Evolutionary conservation across 2,888 invertebrate genomes (phyloP).

Genomic region (Willowsia nigromaculata): DNA sequence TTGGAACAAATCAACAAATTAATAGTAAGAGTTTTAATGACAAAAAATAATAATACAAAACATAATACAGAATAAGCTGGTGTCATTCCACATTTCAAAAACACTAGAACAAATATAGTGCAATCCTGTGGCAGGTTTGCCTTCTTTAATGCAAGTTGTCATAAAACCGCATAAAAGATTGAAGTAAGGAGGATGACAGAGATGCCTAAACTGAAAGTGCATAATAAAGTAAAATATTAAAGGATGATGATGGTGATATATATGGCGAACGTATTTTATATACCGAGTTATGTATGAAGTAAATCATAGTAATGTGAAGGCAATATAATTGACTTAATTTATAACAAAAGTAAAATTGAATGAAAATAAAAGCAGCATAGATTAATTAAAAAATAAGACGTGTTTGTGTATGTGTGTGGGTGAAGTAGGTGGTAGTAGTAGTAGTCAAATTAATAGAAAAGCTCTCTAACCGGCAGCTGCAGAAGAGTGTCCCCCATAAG

Average conservation of each 20-base stretch:
- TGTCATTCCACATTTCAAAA: not conserved
- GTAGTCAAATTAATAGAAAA: slow-evolving; percentile 69
- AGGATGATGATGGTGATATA: not conserved
- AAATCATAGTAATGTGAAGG: not conserved
- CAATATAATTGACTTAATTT: not conserved
- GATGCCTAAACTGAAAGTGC: not conserved
- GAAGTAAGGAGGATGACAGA: not conserved
- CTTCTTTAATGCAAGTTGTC: not conserved
- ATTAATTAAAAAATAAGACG: not conserved
- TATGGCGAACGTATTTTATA: not conserved
- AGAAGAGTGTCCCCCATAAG: slow-evolving; percentile 75
- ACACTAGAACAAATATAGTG: not conserved
- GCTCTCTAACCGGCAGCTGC: slow-evolving; percentile 72
- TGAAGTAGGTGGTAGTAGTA: slow-evolving; percentile 58
- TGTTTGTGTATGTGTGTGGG: not conserved
- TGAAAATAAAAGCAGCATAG: slow-evolving; percentile 13
- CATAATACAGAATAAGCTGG: not conserved
- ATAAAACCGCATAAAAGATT: not conserved
- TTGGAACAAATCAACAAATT: not conserved
- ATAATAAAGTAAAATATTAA: not conserved
- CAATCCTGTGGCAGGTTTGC: not conserved
- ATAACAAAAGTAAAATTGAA: not conserved
- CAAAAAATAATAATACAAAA: not conserved
- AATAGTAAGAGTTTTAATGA: not conserved
- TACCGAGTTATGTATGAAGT: not conserved